Conservation (phyloP, 2,888 invertebrate genomes). For the Ptycholaimellus sp. region DNA sequence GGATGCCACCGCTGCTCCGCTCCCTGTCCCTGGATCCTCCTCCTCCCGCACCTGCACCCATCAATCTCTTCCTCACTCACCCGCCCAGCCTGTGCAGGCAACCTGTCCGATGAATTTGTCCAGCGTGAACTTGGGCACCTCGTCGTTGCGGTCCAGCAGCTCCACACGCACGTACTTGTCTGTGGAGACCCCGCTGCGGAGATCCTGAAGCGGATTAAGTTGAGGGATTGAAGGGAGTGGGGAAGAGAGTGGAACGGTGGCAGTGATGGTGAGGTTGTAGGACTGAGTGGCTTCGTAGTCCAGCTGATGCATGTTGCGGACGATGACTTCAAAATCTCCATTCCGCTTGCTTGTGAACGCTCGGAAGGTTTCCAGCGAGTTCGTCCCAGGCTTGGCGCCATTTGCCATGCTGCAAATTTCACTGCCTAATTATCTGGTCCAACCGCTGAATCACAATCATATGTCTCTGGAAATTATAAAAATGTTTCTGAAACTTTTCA, state of each 20-base stretch:
- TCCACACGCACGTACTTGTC: constrained; percentile 79
- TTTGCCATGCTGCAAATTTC: constrained; percentile 11
- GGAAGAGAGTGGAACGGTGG: constrained; percentile 12
- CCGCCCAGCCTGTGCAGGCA: too few species aligned
- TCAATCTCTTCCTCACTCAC: too few species aligned
- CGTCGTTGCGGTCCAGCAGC: constrained; percentile 84
- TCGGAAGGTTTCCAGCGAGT: constrained; percentile 16
- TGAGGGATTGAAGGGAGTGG: not conserved
- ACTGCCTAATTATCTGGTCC: too few species aligned
- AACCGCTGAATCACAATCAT: too few species aligned
- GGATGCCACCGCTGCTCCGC: not conserved
- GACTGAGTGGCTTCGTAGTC: constrained; percentile 19
- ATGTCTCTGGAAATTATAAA: too few species aligned
- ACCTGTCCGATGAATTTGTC: constrained; percentile 22
- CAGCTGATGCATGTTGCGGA: constrained; percentile 17
- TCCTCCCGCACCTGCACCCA: too few species aligned
- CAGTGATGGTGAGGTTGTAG: constrained; percentile 20
- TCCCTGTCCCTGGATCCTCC: constrained; percentile 7
- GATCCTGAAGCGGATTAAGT: constrained; percentile 12
- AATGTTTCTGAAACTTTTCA: too few species aligned
- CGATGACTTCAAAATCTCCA: constrained; percentile 12
- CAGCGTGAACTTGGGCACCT: constrained; percentile 35
- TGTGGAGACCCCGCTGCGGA: constrained; percentile 26
- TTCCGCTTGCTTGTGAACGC: constrained; percentile 16
- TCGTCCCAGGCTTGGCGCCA: constrained; percentile 11